phyloP scores from a whole-genome alignment of 2,797 vertebrate species.

The Pyrocephalus nanus region DNA sequence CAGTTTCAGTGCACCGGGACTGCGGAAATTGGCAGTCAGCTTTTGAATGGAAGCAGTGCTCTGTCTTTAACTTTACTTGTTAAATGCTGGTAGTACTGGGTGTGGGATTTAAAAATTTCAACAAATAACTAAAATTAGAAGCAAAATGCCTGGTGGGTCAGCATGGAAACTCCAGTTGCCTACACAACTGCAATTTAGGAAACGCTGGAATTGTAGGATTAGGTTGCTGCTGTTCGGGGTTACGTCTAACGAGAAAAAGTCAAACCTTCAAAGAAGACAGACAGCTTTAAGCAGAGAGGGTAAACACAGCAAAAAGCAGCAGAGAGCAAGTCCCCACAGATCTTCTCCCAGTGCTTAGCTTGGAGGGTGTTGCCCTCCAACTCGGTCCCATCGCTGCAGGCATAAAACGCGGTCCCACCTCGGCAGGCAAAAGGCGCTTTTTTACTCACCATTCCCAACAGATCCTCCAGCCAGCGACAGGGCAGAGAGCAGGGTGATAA shows the following conservation, averaged over 20 bases:
- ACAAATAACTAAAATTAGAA: neutral
- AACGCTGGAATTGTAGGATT: neutral
- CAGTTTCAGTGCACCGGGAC: neutral
- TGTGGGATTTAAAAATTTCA: neutral
- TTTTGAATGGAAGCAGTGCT: neutral
- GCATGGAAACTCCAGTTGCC: neutral
- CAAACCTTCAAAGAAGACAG: neutral
- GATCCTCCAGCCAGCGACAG: neutral
- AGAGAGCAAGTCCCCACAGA: conserved; percentile 39
- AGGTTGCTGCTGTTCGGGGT: neutral
- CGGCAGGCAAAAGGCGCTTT: neutral
- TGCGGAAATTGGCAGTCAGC: neutral
- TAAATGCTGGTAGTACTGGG: neutral
- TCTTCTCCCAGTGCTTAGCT: conserved; percentile 14
- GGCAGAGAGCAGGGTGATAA: neutral
- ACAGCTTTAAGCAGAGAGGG: neutral
- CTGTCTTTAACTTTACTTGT: neutral
- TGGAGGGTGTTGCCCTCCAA: conserved; percentile 50
- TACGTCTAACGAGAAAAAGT: neutral
- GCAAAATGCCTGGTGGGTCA: neutral
- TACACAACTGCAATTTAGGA: neutral
- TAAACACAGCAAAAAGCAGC: conserved; percentile 3
- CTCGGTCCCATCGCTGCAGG: conserved; percentile 26
- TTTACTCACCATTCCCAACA: conserved; percentile 62
- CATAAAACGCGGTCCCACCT: neutral